phyloP scores from a whole-genome alignment of 2,888 invertebrate genomes.

The Cerceris ruficornis region DNA sequence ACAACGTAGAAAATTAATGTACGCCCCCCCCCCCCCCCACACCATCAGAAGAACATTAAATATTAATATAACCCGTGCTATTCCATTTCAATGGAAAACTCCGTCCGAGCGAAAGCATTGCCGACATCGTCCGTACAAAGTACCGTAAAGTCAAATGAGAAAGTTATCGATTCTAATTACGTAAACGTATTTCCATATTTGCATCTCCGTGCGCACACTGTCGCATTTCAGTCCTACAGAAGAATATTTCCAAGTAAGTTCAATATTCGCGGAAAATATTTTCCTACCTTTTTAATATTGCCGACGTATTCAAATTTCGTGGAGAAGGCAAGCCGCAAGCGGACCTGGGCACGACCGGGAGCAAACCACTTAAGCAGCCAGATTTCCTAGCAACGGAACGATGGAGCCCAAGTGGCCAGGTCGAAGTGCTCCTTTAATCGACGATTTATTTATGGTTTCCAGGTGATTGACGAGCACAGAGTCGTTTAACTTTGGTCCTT shows the following conservation, averaged over 20 bases:
- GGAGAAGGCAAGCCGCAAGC: not conserved
- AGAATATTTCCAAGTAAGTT: constrained; percentile 4
- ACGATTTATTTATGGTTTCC: constrained; percentile 46
- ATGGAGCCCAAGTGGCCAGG: not conserved
- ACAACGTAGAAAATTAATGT: too few species aligned
- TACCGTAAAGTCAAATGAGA: not conserved
- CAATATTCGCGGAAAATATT: constrained; percentile 19
- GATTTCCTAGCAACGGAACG: constrained; percentile 15
- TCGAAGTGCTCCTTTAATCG: constrained; percentile 30
- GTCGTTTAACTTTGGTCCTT: constrained; percentile 37
- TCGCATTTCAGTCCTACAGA: not conserved
- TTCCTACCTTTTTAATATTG: constrained; percentile 18
- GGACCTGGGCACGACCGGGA: not conserved
- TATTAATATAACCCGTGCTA: too few species aligned
- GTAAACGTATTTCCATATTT: not conserved
- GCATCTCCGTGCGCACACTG: too few species aligned
- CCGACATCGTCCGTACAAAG: not conserved
- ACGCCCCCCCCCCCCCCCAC: too few species aligned
- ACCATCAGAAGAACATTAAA: too few species aligned
- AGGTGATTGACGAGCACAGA: constrained; percentile 30
- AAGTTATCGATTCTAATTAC: not conserved
- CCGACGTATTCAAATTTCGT: constrained; percentile 7
- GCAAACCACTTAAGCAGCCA: not conserved
- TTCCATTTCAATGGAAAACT: too few species aligned
- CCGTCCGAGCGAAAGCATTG: not conserved